Evolutionary conservation across 1,140 invertebrate species (phyloP), one percentile per base, ranked within the genome.

Genomic region (Calycopis cecrops): DNA sequence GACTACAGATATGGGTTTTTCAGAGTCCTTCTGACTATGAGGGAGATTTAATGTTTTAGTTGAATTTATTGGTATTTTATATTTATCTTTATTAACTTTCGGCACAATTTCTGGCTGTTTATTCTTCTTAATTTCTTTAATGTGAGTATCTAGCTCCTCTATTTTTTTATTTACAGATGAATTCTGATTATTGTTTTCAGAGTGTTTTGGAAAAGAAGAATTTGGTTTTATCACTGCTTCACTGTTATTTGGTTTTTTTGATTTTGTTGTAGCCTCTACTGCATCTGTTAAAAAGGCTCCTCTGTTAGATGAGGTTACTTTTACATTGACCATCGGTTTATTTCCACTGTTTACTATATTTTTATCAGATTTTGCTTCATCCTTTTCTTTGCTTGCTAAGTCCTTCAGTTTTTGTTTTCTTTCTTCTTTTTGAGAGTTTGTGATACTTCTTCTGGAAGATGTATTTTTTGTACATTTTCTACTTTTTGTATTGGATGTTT

Each of bases 341-440:
- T 48, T 73, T 47, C 35, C 12, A 38, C 60, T 67, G 56, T 53
- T 62, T 17, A 51, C 28, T 40, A 51, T 42, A 12, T 56, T 56
- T 61, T 48, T 60, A 14, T 37, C 18, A 51, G 14, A 38, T 17
- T 38, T 51, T 14, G 50, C 34, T 50, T 61, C 50, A 47, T 63
- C 69, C 62, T 76, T 84, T n/a, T 63, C 65, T 63, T 86, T 84
- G n/a, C 44, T 49, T 21, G 82, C 80, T 56, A 86, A 69, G 71
- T 76, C 77, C 62, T 76, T 78, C 7, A 86, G 63, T 62, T 76
- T 86, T 52, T 64, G 75, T 59, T 75, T 83, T n/a, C 80, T 69
- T 54, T 79, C 76, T 69, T 86, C 80, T 62, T 83, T 86, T 67
- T 78, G 72, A 57, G 69, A 71, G 35, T 65, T 62, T 28, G 63